A percentile compares a stretch with the other conserved stretches of the same genome.
phyloP scores from a whole-genome alignment of 1,140 invertebrate species.

The Neuroterus valhalla region DNA sequence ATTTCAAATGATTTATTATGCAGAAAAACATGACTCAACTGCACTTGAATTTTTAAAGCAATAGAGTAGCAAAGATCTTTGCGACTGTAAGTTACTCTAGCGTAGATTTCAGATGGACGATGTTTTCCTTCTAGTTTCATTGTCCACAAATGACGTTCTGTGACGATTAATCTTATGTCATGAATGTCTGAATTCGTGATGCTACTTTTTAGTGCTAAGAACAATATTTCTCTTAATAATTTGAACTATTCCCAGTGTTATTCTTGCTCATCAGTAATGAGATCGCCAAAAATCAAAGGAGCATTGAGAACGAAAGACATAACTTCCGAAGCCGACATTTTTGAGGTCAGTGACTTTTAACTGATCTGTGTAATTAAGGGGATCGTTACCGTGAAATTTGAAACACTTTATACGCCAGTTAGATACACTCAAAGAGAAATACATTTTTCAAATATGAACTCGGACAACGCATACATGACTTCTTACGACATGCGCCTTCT shows the following conservation, averaged over 20 bases:
- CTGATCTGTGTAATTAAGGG: constrained; percentile 7
- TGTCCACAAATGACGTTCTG: constrained; percentile 38
- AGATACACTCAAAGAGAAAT: constrained; percentile 36
- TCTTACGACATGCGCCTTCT: constrained; percentile 43
- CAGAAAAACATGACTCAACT: constrained; percentile 29
- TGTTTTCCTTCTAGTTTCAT: constrained; percentile 40
- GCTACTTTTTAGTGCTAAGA: constrained; percentile 26
- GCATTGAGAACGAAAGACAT: constrained; percentile 36
- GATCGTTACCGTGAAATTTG: constrained; percentile 34
- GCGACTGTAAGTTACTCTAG: constrained; percentile 22
- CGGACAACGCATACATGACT: constrained; percentile 27
- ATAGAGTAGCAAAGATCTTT: constrained; percentile 27
- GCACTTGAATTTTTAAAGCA: constrained; percentile 30
- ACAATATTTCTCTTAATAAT: constrained; percentile 37
- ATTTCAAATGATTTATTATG: not conserved
- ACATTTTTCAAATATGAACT: constrained; percentile 34
- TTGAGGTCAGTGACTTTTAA: too few species aligned
- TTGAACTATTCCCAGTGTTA: constrained; percentile 39
- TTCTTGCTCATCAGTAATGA: constrained; percentile 9
- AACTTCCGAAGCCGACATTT: too few species aligned
- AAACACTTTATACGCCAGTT: constrained; percentile 22
- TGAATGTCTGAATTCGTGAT: constrained; percentile 13
- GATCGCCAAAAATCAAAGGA: constrained; percentile 43
- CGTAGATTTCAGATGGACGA: constrained; percentile 31
- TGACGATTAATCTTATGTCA: constrained; percentile 30